phyloP scores from a whole-genome alignment of 2,888 invertebrate species.

The Diarsia mendica region DNA sequence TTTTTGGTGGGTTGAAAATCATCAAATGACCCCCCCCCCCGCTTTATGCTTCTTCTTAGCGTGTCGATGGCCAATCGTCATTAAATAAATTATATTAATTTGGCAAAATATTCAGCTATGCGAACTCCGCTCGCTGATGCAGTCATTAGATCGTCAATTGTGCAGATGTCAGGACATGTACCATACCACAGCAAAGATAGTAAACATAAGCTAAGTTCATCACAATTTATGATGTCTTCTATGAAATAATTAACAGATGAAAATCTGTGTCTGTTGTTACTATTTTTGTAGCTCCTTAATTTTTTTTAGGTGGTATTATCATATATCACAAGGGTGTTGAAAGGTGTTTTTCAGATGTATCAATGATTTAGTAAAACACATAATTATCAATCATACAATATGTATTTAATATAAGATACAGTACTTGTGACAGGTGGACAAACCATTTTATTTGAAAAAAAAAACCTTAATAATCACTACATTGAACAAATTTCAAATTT shows the following conservation, averaged over 20 bases:
- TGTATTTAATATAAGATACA: constrained; percentile 90
- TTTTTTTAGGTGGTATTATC: neutral
- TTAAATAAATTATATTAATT: too few species aligned
- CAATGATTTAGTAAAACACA: constrained; percentile 79
- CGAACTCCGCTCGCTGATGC: too few species aligned
- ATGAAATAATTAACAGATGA: neutral
- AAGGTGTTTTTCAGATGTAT: neutral
- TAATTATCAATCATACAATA: constrained; percentile 89
- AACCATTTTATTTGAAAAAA: constrained; percentile 83
- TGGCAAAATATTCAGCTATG: too few species aligned
- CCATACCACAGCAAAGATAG: too few species aligned
- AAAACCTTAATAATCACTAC: constrained; percentile 84
- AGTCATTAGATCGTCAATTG: too few species aligned
- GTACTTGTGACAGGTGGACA: constrained; percentile 90
- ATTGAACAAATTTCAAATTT: constrained; percentile 86
- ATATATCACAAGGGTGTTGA: neutral
- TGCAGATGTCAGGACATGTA: too few species aligned
- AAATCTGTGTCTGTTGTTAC: neutral
- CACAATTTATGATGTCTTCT: neutral
- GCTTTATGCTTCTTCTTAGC: too few species aligned
- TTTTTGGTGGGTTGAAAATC: too few species aligned
- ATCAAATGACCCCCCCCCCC: too few species aligned
- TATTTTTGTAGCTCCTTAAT: neutral
- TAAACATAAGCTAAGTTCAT: neutral
- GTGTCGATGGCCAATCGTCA: too few species aligned